Evolutionary conservation across 2,797 vertebrate species (phyloP).

Genomic region (Babyrousa celebensis): DNA sequence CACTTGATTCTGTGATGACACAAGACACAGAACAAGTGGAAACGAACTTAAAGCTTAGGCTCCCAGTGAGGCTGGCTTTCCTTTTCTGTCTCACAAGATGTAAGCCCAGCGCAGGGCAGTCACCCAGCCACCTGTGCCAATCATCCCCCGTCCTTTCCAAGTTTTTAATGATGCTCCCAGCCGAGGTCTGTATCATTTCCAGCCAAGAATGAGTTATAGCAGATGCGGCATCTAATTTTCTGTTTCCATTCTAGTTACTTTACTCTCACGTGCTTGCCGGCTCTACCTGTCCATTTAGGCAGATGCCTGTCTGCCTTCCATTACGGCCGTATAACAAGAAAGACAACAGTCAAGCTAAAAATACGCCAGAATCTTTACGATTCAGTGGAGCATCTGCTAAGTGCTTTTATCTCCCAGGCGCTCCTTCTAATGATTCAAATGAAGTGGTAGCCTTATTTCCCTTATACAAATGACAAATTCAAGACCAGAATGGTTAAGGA

Average conservation of each 20-base stretch:
- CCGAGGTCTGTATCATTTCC: neutral
- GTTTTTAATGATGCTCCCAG: neutral
- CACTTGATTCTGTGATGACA: neutral
- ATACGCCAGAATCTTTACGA: neutral
- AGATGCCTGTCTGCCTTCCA: neutral
- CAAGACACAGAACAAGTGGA: neutral
- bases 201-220: neutral
- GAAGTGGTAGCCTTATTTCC: neutral
- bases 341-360: neutral
- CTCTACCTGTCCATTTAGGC: neutral
- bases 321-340: neutral
- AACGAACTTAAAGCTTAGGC: neutral
- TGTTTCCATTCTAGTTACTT: neutral
- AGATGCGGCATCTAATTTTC: neutral
- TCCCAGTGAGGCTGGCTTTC: rapidly evolving
- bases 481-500: neutral
- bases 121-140: neutral
- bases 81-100: neutral
- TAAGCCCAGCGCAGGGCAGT: neutral
- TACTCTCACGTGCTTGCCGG: neutral
- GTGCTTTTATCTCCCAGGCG: neutral
- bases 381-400: rapidly evolving
- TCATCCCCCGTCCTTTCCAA: neutral
- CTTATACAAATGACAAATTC: neutral
- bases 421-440: neutral